Conservation (phyloP, 2,888 invertebrate species). For the Erannis defoliaria region DNA sequence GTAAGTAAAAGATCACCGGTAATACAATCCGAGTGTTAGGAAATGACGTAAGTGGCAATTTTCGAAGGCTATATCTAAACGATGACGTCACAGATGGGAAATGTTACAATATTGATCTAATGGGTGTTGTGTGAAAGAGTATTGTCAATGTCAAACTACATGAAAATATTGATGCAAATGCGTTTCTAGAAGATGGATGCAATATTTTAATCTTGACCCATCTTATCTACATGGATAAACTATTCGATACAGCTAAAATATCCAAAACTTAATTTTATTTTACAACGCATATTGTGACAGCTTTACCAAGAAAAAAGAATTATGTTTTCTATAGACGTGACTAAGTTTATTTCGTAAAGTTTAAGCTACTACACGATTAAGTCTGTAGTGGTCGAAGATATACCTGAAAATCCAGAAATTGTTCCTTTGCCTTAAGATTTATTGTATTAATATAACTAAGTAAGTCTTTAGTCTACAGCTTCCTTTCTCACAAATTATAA, state of each 20-base stretch:
- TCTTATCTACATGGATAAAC: not conserved
- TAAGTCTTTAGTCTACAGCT: not conserved
- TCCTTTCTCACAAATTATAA: slow-evolving; percentile 15
- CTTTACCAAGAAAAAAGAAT: not conserved
- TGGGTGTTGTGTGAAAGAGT: slow-evolving; percentile 5
- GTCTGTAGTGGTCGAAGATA: no score
- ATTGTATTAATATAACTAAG: not conserved
- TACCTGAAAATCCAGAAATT: no score
- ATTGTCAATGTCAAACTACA: slow-evolving; percentile 16
- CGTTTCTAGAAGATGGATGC: not conserved
- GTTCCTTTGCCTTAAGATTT: not conserved
- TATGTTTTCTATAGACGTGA: no score
- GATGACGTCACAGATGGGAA: slow-evolving; percentile 31
- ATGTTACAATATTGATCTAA: slow-evolving; percentile 21
- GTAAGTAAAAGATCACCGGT: not conserved
- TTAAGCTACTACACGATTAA: no score
- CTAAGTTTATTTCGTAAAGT: not conserved
- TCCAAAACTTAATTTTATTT: not conserved
- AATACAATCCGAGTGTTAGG: not conserved
- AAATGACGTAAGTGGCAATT: slow-evolving; percentile 28
- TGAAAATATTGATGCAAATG: not conserved
- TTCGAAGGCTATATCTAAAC: slow-evolving; percentile 28
- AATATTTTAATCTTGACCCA: no score
- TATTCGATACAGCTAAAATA: not conserved
- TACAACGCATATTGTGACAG: slow-evolving; percentile 10